Base-by-base conservation (phyloP, 2,797 vertebrate genomes). In the Anniella stebbinsi region DNA sequence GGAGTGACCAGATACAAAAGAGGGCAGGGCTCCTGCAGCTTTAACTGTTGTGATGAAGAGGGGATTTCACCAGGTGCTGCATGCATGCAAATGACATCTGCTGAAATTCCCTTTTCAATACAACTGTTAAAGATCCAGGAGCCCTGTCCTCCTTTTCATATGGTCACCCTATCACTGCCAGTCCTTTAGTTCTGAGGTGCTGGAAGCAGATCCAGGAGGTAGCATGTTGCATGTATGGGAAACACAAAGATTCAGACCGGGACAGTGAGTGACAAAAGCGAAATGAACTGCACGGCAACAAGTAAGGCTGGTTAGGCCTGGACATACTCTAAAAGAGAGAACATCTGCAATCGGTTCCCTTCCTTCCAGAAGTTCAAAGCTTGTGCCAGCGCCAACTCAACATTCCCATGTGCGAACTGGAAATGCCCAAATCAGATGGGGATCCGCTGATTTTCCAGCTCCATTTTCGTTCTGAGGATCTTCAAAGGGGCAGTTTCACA, bases 401-500 rank as follows among this genome's bases (percentile, higher is more conserved):
- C 48, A 23, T 94, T 88, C 80, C 89, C 86, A 9, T 10, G 41
- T 28, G 54, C 88, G 69, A 92, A 51, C 91, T 93, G 87, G 60
- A 92, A 92, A 94, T 38, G n/a, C 36, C 1, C 0, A 0, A 57
- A 85, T 91, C 87, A 41, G 85, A 83, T 30, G 45, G 77, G 78
- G 92, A 87, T 81, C 13, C 54, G 90, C 66, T 0, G 80, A 91
- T 93, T 92, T 63, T 93, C 83, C 77, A 92, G 45, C 36, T 85
- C 41, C 45, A 80, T 89, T 85, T 78, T 30, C 75, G 4, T 84
- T 4, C 28, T 45, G 41, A 85, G 3, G 54, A 7, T 30, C 80
- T 83, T 51, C 48, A 90, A 86, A 10, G 33, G 13, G 87, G 30
- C 88, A 84, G 80, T 94, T 95, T 87, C 92, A 93, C 92, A 94